Base-by-base conservation (phyloP, 1,140 invertebrate genomes). In the Heterodera schachtii region DNA sequence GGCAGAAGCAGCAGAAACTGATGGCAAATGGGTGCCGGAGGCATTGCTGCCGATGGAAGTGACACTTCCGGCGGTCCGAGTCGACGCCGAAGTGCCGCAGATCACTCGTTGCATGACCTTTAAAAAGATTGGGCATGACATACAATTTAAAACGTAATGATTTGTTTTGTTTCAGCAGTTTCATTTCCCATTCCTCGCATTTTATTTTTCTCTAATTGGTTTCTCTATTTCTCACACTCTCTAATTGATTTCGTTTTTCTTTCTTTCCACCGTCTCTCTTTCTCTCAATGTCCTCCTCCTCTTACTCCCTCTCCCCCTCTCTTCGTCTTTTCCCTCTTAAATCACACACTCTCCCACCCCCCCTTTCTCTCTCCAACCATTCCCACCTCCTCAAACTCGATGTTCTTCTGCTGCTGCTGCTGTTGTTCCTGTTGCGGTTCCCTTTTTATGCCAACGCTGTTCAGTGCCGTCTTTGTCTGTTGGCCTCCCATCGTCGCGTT, bases 101-200 rank as follows among this genome's bases (percentile, higher is more conserved):
- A 78, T 78, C 31, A 78, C 77, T 7, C 77, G 77, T 49, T 78
- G 77, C 77, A 78, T 78, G 43, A 76, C 75, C 74, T 75, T 75
- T 13, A 9, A 74, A 8, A 46, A 43, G 31, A 75, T 7, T 52
- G 49, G 49, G 49, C 49, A 52, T 31, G 16, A 52, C 16, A 52
- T 52, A 11, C 52, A 16, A 1, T 52, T 52, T 8, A 3, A 52
- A 11, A 52, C 31, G 9, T 52, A 16, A 16, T 11, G 16, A 52
- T 52, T 52, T 16, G 52, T 52, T 16, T 11, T 52, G 2, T 16
- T 52, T 16, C 9, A 52, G 52, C 52, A 52, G 52, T 52, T 52
- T 52, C 4, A 11, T 52, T 52, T 52, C 49, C 7, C 3, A 11
- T 52, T 52, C 16, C 52, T 52, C 31, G 31, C 31, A 31, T 31